These are phyloP conservation scores for Camponotus vicinus DNA, from an alignment of 1,140 invertebrate species.

Conservation along the genomic window DNA sequence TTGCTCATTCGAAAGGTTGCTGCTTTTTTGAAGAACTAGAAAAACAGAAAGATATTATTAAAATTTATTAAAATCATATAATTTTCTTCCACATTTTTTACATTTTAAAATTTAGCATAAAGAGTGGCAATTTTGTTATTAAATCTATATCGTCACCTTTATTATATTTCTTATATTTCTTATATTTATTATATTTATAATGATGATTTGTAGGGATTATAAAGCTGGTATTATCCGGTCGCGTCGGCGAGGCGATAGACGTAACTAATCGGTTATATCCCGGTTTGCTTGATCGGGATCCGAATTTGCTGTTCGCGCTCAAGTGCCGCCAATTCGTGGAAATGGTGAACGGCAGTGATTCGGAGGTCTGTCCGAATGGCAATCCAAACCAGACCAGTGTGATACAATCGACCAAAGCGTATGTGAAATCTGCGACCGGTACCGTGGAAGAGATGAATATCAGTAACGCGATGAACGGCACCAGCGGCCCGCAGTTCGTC, in stretches of 20 bases:
- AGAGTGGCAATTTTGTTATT: slow-evolving; percentile 7
- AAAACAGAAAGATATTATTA: background rate
- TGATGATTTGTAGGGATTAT: slow-evolving; percentile 92
- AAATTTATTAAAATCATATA: background rate
- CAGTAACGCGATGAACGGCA: slow-evolving; percentile 82
- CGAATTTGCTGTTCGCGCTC: slow-evolving; percentile 96
- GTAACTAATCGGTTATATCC: slow-evolving; percentile 95
- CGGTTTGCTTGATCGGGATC: slow-evolving; percentile 95
- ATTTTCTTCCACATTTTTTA: background rate
- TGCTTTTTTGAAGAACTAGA: background rate
- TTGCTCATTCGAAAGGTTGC: background rate
- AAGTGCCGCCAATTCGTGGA: slow-evolving; percentile 99
- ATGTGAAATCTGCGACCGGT: slow-evolving; percentile 85
- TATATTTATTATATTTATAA: background rate
- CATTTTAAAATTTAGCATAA: slow-evolving; percentile 7
- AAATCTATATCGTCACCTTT: background rate
- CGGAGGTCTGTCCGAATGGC: slow-evolving; percentile 87
- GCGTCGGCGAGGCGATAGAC: slow-evolving; percentile 98
- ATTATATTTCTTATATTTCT: background rate
- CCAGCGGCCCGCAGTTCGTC: slow-evolving; percentile 80
- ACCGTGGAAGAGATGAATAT: slow-evolving; percentile 85
- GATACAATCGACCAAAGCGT: slow-evolving; percentile 91
- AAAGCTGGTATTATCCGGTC: slow-evolving; percentile 95
- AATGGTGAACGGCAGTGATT: slow-evolving; percentile 95
- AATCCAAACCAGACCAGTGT: slow-evolving; percentile 90